Evolutionary conservation across 2,113 vertebrate genomes (phyloP).

Genomic region (Speoplatyrhinus poulsoni): DNA sequence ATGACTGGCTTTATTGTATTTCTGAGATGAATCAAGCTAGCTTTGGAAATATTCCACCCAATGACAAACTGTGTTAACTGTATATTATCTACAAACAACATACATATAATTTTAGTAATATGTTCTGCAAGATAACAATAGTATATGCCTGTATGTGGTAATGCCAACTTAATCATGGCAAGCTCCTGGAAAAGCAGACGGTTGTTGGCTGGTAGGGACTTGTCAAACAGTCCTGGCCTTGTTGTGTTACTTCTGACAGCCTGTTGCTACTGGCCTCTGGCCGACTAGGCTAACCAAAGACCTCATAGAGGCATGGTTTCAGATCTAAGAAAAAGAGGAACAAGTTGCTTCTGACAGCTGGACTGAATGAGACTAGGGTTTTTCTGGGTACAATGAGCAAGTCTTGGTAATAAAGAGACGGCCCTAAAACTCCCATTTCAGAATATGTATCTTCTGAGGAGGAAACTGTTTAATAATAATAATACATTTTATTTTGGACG

Average conservation of each 20-base stretch:
- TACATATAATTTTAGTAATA: not conserved
- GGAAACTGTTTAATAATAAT: not conserved
- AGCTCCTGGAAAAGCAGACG: not conserved
- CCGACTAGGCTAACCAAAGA: not conserved
- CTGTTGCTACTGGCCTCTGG: slow-evolving; percentile 26
- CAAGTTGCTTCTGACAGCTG: not conserved
- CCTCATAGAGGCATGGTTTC: not conserved
- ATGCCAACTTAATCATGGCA: not conserved
- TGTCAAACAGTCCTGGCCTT: slow-evolving; percentile 32
- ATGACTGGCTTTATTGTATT: not conserved
- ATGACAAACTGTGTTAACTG: no score
- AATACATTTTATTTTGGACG: no score
- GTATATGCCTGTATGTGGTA: not conserved
- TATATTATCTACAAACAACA: no score
- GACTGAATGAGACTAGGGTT: not conserved
- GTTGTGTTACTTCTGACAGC: slow-evolving; percentile 49
- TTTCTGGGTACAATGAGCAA: not conserved
- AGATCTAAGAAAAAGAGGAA: not conserved
- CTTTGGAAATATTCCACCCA: not conserved
- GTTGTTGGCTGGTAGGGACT: slow-evolving; percentile 1
- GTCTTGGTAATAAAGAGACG: not conserved
- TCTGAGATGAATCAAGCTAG: not conserved
- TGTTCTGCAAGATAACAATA: not conserved
- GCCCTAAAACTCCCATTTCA: no score
- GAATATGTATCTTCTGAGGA: not conserved